These are phyloP conservation scores for Deilephila porcellus DNA, from an alignment of 2,888 invertebrate genomes.

Conservation along the genomic window DNA sequence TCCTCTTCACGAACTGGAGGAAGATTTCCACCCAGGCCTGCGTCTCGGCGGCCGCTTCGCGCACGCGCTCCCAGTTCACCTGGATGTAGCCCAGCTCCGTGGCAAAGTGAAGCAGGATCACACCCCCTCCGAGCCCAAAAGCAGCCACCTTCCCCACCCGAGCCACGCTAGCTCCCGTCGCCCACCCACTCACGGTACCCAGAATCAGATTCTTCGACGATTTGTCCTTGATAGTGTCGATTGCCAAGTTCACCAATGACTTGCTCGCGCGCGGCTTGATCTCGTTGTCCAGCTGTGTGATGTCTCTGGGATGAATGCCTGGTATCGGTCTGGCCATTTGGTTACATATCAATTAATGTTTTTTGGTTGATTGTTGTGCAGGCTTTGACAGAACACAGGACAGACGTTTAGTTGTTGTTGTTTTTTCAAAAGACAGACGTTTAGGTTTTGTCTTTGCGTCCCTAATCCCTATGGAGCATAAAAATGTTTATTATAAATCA, in stretches of 20 bases:
- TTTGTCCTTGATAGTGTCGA: slow-evolving; percentile 57
- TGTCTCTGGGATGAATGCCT: slow-evolving; percentile 50
- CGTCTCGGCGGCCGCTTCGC: slow-evolving; percentile 89
- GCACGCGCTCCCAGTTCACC: slow-evolving; percentile 94
- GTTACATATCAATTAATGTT: slow-evolving; percentile 42
- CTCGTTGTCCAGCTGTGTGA: slow-evolving; percentile 50
- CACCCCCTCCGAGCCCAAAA: slow-evolving; percentile 93
- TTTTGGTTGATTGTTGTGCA: neutral
- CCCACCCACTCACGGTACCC: slow-evolving; percentile 81
- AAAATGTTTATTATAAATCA: too few species aligned
- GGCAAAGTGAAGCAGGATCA: slow-evolving; percentile 94
- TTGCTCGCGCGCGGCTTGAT: slow-evolving; percentile 52
- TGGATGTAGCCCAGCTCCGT: slow-evolving; percentile 94
- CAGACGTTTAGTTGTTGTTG: neutral
- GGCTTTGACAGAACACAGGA: slow-evolving; percentile 4
- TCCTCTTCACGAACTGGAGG: slow-evolving; percentile 85
- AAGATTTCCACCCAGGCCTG: slow-evolving; percentile 90
- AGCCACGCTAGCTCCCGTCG: slow-evolving; percentile 90
- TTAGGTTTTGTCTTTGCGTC: too few species aligned
- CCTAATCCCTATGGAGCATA: too few species aligned
- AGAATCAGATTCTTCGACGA: slow-evolving; percentile 63
- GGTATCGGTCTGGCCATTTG: slow-evolving; percentile 69
- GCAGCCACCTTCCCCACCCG: slow-evolving; percentile 95
- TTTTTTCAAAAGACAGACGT: too few species aligned
- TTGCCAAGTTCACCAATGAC: slow-evolving; percentile 55